Conservation (phyloP, 1,140 invertebrate species). For the Aphelinus atriplicis region DNA sequence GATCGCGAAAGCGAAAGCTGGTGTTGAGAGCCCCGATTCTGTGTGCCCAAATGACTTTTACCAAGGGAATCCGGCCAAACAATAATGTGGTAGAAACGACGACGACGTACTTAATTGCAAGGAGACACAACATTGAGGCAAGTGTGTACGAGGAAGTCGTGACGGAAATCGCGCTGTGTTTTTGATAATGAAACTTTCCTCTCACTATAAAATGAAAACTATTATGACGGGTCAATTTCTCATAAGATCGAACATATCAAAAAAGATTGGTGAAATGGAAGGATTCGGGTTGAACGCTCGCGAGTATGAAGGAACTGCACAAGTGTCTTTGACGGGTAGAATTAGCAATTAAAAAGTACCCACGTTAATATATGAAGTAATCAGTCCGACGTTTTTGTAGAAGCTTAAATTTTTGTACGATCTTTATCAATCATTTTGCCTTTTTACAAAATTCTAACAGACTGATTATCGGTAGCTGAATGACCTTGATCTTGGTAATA, state of each 20-base stretch:
- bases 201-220: too few species aligned
- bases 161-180: too few species aligned
- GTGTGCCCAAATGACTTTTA: too few species aligned
- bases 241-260: neutral
- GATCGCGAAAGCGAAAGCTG: constrained; percentile 76
- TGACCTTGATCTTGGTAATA: too few species aligned
- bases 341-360: constrained; percentile 15
- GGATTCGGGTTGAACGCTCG: neutral
- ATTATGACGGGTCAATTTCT: too few species aligned
- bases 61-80: too few species aligned
- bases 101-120: too few species aligned
- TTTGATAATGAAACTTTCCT: too few species aligned
- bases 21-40: constrained; percentile 67
- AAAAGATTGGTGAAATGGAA: neutral
- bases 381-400: neutral
- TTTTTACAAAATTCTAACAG: constrained; percentile 11
- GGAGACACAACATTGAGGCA: too few species aligned
- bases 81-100: too few species aligned
- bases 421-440: constrained; percentile 13
- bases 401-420: neutral
- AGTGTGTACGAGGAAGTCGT: too few species aligned
- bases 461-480: constrained; percentile 5
- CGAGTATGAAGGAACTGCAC: constrained; percentile 1
- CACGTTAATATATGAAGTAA: constrained; percentile 1
- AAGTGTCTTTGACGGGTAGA: constrained; percentile 21